These are phyloP conservation scores for Lerema accius DNA, from an alignment of 1,140 invertebrate species.

Conservation along the genomic window DNA sequence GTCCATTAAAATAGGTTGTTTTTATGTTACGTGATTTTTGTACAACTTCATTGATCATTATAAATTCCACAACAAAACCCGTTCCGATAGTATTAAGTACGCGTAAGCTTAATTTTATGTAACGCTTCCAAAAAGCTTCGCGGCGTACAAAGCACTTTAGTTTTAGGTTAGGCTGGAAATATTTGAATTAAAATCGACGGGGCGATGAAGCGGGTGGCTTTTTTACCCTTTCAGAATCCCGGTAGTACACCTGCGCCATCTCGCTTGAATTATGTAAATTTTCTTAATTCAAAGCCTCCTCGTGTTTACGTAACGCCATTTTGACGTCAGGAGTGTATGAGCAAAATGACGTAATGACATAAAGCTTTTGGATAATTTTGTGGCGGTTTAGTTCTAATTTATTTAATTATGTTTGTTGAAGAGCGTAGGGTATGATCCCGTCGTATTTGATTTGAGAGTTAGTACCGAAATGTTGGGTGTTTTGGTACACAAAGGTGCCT, in stretches of 20 bases:
- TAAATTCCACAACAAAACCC: no score
- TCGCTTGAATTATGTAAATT: constrained; percentile 70
- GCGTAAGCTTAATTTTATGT: neutral
- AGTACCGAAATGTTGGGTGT: no score
- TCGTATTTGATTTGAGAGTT: no score
- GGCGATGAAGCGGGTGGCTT: constrained; percentile 40
- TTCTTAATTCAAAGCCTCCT: constrained; percentile 58
- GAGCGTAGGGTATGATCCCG: no score
- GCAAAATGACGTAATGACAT: neutral
- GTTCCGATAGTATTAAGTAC: no score
- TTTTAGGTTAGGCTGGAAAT: neutral
- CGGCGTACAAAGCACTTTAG: neutral
- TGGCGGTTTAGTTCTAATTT: neutral
- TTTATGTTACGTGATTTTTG: no score
- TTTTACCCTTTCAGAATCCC: constrained; percentile 61
- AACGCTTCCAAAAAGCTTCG: neutral
- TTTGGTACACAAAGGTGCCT: no score
- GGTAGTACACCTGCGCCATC: constrained; percentile 57
- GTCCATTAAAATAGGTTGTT: no score
- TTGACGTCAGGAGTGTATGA: neutral
- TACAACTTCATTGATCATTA: no score
- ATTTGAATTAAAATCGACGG: constrained; percentile 44
- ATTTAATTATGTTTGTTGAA: no score
- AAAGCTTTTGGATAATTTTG: neutral
- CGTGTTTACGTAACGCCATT: constrained; percentile 25